These are phyloP conservation scores for Lomographa bimaculata DNA, from an alignment of 2,888 invertebrate genomes.

Conservation along the genomic window DNA sequence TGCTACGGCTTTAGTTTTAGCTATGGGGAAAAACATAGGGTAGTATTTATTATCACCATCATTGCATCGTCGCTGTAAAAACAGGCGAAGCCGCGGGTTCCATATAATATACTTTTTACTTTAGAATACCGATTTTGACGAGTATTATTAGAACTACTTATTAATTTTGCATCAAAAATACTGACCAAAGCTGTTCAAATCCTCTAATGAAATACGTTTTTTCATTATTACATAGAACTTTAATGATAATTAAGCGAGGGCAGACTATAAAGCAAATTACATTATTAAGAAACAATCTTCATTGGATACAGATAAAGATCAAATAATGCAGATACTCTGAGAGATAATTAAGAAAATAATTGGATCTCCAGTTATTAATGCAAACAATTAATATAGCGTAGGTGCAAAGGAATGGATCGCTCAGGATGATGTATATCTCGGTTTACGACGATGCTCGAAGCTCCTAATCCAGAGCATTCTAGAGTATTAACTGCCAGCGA, in stretches of 20 bases:
- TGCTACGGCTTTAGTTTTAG: no score
- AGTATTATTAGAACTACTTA: no score
- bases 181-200: no score
- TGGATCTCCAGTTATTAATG: constrained; percentile 36
- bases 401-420: constrained; percentile 40
- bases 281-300: constrained; percentile 10
- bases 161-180: no score
- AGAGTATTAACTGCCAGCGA: constrained; percentile 59
- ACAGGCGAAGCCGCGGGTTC: no score
- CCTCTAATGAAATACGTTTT: no score
- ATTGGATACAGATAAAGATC: constrained; percentile 13
- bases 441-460: constrained; percentile 57
- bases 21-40: no score
- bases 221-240: neutral
- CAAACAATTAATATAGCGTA: constrained; percentile 42
- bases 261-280: constrained; percentile 5
- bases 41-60: no score
- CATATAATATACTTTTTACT: no score
- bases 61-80: no score
- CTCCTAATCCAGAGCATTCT: constrained; percentile 65
- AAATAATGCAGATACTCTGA: constrained; percentile 18
- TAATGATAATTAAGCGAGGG: neutral
- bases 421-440: constrained; percentile 57
- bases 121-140: no score
- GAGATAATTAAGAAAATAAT: constrained; percentile 30